These are phyloP conservation scores for Papilio machaon DNA, from an alignment of 1,140 invertebrate species.

Conservation along the genomic window DNA sequence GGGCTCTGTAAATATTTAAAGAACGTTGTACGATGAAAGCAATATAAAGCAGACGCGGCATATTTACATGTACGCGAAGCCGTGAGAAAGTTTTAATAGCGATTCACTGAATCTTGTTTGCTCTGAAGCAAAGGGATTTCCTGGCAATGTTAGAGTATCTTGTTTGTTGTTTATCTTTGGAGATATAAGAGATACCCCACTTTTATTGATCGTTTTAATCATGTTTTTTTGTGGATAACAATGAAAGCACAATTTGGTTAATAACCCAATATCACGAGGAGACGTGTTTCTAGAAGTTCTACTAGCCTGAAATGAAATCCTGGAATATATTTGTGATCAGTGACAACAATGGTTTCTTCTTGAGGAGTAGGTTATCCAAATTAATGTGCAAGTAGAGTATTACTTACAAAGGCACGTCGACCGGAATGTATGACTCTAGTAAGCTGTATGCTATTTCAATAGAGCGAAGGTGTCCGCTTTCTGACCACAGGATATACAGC, in stretches of 20 bases:
- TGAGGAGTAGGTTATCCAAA: too few species aligned
- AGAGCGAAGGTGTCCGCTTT: not conserved
- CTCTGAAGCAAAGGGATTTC: constrained; percentile 62
- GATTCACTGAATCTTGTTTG: constrained; percentile 64
- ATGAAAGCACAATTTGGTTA: not conserved
- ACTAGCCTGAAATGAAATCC: not conserved
- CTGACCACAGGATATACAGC: constrained; percentile 18
- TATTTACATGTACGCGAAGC: constrained; percentile 58
- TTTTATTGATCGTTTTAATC: not conserved
- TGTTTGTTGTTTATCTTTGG: constrained; percentile 10
- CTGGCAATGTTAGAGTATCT: constrained; percentile 33
- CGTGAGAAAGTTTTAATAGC: constrained; percentile 75
- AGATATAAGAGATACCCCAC: not conserved
- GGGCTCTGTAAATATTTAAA: constrained; percentile 42
- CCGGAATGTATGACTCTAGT: not conserved
- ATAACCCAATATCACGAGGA: not conserved
- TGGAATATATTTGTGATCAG: not conserved
- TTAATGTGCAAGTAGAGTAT: too few species aligned
- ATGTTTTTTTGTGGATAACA: not conserved
- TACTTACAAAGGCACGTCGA: too few species aligned
- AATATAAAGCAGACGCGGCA: constrained; percentile 61
- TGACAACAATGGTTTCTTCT: too few species aligned
- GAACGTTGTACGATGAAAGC: constrained; percentile 49
- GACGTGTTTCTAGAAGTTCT: too few species aligned
- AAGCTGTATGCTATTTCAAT: not conserved